Base-by-base conservation (phyloP, 2,888 invertebrate species). In the Hipparchia sbordonii region DNA sequence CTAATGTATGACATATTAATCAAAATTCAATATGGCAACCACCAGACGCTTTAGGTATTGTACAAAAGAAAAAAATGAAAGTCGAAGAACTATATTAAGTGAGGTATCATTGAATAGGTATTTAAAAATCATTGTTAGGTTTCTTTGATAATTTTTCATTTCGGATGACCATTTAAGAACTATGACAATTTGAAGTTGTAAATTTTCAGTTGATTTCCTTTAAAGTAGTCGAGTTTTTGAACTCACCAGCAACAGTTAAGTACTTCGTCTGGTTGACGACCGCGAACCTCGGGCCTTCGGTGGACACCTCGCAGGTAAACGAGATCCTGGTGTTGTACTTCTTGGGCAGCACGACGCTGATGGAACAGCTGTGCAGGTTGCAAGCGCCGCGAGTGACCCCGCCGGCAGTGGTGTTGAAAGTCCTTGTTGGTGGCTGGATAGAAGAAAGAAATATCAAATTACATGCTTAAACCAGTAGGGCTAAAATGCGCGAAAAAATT, bases 241-340 rank as follows among this genome's bases (percentile, higher is more conserved):
- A 74, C 77, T 73, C 74, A 93, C 93, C 92, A 80, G 93, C 93
- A 6, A 92, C 88, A 13, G 93, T 92, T 71, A 93, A 80, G 71
- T 90, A 88, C 80, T 91, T 93, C 4, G 90, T 91, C 74, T 91
- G 87, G 82, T 92, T 93, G 54, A 91, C 93, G 9, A 93, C 90
- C 0, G 91, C 93, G 69, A 93, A 93, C 77, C 93, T 80, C 0
- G 93, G 93, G 0, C 93, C 90, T 59, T 93, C 93, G 0, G 91
- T 89, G 8, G 93, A 93, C 0, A 93, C 93, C 74, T 93, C 93
- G 68, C 93, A 93, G 0, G 90, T 92, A 78, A 91, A 93, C 0
- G 89, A 84, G 6, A 91, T 83, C 76, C 85, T 84, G 0, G 87
- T 85, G 76, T 91, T 91, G 78, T 86, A 91, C 51, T 80, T 82